Evolutionary conservation across 2,113 vertebrate species (phyloP).

Genomic region (Forbesichthys papilliferus): DNA sequence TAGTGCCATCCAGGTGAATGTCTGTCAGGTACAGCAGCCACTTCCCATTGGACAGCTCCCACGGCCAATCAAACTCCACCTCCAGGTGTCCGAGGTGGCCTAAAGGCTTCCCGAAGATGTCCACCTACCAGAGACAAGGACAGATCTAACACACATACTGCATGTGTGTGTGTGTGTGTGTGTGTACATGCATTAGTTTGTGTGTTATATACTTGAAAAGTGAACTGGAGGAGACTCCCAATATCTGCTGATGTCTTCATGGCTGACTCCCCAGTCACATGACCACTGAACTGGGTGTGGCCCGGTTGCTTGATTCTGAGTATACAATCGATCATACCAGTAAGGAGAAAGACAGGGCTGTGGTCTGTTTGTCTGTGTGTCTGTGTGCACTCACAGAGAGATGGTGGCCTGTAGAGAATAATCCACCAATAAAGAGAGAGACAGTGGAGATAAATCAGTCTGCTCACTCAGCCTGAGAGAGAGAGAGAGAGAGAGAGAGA

Average conservation of each 20-base stretch:
- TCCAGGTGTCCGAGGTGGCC: conserved; percentile 70
- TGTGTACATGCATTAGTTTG: background rate
- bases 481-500: conserved; percentile 1
- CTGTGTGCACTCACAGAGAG: background rate
- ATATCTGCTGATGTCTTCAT: background rate
- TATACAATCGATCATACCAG: background rate
- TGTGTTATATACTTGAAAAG: background rate
- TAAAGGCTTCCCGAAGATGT: conserved; percentile 71
- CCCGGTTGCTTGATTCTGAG: background rate
- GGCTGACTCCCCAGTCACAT: background rate
- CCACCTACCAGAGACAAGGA: conserved; percentile 67
- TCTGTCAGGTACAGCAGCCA: conserved; percentile 85
- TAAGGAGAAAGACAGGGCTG: background rate
- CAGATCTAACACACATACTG: background rate
- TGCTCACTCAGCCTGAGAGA: background rate
- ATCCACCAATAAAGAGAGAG: background rate
- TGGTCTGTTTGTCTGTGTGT: background rate
- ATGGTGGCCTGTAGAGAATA: background rate
- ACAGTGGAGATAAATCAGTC: background rate
- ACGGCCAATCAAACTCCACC: conserved; percentile 83
- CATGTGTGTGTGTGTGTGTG: background rate
- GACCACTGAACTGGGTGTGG: background rate
- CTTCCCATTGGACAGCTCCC: conserved; percentile 82
- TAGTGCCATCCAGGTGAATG: conserved; percentile 69
- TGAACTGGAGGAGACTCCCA: background rate